Evolutionary conservation across 2,113 vertebrate species (phyloP).

Genomic region (Carassius gibelio): DNA sequence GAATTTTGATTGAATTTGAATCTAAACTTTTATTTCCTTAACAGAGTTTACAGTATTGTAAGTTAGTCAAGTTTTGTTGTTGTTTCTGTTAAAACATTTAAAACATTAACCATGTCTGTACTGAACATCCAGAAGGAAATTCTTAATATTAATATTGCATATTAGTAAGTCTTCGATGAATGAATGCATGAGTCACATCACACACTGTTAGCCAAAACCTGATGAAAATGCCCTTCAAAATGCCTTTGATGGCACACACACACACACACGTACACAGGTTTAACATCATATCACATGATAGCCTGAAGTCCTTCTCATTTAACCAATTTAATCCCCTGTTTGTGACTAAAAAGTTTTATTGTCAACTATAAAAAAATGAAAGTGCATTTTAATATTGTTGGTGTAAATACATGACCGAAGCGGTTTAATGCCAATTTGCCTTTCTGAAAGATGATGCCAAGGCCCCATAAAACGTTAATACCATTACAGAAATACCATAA

Average conservation of each 20-base stretch:
- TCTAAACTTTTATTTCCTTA: background rate
- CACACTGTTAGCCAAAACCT: background rate
- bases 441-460: background rate
- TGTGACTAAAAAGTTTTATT: background rate
- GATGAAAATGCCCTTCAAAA: constrained; percentile 2
- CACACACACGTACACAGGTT: background rate
- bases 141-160: background rate
- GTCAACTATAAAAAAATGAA: background rate
- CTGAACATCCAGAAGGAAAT: background rate
- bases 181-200: background rate
- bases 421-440: background rate
- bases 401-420: background rate
- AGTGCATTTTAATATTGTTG: background rate
- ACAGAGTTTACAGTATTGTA: background rate
- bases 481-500: background rate
- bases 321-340: background rate
- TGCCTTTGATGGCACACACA: background rate
- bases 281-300: background rate
- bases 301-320: background rate
- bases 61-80: no score
- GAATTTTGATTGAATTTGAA: background rate
- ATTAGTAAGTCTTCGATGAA: background rate
- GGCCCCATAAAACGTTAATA: background rate
- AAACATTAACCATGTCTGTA: background rate
- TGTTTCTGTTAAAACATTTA: background rate